These are phyloP conservation scores for Tiphia femorata DNA, from an alignment of 2,888 invertebrate genomes.

Conservation along the genomic window DNA sequence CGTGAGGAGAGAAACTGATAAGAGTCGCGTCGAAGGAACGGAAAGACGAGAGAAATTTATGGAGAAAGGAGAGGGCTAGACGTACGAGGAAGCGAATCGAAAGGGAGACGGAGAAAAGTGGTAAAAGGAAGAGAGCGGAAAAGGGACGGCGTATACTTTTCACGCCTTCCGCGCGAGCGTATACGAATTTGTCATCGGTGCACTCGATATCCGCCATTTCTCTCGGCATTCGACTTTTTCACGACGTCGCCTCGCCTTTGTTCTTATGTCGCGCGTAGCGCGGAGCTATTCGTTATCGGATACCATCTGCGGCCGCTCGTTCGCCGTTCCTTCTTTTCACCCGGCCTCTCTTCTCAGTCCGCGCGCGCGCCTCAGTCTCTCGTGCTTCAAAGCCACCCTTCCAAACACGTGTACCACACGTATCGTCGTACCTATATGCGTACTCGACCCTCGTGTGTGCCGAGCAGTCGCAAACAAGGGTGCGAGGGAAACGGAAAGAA, in stretches of 20 bases:
- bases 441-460: too few species aligned
- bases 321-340: background rate
- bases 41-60: conserved; percentile 2
- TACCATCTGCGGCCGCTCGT: background rate
- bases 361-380: background rate
- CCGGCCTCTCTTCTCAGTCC: background rate
- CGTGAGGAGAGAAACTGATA: background rate
- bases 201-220: conserved; percentile 36
- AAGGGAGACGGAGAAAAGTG: background rate
- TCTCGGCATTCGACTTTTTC: conserved; percentile 8
- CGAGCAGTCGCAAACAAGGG: too few species aligned
- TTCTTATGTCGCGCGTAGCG: conserved; percentile 3
- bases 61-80: background rate
- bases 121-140: background rate
- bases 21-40: too few species aligned
- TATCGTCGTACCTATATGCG: too few species aligned
- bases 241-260: background rate
- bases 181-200: conserved; percentile 36
- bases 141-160: conserved; percentile 22
- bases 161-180: conserved; percentile 23
- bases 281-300: conserved; percentile 6
- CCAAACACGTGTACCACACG: too few species aligned
- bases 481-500: too few species aligned
- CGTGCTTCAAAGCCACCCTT: too few species aligned
- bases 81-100: background rate